Evolutionary conservation across 2,797 vertebrate genomes (phyloP).

Genomic region (Leuciscus waleckii): DNA sequence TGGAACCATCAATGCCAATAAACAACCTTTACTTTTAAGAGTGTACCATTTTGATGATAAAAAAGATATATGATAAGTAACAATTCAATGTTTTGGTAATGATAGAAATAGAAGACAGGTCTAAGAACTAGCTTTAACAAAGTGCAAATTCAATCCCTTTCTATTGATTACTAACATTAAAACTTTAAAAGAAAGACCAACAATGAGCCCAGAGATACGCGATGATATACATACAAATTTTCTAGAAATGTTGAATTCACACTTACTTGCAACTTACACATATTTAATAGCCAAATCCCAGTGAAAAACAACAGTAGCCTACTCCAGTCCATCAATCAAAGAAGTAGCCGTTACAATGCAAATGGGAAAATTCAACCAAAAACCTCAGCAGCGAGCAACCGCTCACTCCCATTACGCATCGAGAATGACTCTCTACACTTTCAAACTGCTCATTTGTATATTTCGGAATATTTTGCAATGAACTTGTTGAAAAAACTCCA

Average conservation of each 20-base stretch:
- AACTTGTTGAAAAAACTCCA: background rate
- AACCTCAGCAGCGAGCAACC: background rate
- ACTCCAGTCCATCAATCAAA: background rate
- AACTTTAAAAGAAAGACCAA: background rate
- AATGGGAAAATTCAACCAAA: background rate
- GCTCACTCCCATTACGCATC: background rate
- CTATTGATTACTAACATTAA: background rate
- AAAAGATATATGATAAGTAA: background rate
- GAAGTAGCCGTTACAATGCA: background rate
- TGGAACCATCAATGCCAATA: background rate
- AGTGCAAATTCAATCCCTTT: background rate
- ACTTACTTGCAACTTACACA: background rate
- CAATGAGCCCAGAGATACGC: background rate
- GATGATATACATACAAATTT: background rate
- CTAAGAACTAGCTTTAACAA: background rate
- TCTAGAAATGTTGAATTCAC: background rate
- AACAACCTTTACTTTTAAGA: background rate
- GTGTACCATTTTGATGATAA: background rate
- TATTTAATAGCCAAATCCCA: background rate
- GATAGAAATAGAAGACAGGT: background rate
- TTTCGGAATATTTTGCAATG: background rate
- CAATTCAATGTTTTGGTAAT: background rate
- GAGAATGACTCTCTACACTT: background rate
- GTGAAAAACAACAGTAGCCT: background rate
- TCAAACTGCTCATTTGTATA: background rate